Evolutionary conservation across 53 echinoderm and acorn worm species (phyloP).

Genomic region (Antedon mediterranea): DNA sequence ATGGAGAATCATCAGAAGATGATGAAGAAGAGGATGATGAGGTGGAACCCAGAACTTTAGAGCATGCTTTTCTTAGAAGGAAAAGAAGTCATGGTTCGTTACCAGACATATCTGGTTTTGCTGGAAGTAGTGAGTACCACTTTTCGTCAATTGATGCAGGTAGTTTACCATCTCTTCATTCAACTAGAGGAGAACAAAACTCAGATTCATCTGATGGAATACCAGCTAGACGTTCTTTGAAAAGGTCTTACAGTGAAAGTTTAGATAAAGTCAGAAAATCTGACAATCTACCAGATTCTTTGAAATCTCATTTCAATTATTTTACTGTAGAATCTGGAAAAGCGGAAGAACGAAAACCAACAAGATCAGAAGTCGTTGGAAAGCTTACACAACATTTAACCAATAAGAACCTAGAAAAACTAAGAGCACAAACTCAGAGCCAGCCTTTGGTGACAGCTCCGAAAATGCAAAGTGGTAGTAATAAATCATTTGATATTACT

Average conservation of each 20-base stretch:
- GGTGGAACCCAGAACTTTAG: neutral
- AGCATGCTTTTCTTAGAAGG: neutral
- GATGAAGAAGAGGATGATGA: slow-evolving; percentile 47
- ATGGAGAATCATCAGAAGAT: slow-evolving; percentile 48
- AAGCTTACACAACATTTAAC: slow-evolving; percentile 86
- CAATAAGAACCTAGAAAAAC: slow-evolving; percentile 43
- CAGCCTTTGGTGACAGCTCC: neutral
- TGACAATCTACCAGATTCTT: neutral
- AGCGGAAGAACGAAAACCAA: slow-evolving; percentile 34
- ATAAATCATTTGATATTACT: slow-evolving; percentile 20
- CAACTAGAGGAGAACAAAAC: neutral
- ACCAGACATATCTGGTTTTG: slow-evolving; percentile 21
- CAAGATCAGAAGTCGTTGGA: slow-evolving; percentile 89
- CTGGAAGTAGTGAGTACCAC: neutral
- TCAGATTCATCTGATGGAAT: neutral
- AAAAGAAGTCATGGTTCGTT: slow-evolving; percentile 33
- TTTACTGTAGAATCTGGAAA: neutral
- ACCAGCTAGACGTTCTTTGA: neutral
- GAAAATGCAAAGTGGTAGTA: neutral
- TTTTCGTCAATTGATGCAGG: neutral
- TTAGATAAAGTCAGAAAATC: slow-evolving; percentile 5
- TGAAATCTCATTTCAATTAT: neutral
- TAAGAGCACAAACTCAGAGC: slow-evolving; percentile 20
- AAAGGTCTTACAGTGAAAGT: slow-evolving; percentile 46
- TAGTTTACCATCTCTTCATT: neutral